phyloP scores from a whole-genome alignment of 1,140 invertebrate genomes.

The Pissodes strobi region DNA sequence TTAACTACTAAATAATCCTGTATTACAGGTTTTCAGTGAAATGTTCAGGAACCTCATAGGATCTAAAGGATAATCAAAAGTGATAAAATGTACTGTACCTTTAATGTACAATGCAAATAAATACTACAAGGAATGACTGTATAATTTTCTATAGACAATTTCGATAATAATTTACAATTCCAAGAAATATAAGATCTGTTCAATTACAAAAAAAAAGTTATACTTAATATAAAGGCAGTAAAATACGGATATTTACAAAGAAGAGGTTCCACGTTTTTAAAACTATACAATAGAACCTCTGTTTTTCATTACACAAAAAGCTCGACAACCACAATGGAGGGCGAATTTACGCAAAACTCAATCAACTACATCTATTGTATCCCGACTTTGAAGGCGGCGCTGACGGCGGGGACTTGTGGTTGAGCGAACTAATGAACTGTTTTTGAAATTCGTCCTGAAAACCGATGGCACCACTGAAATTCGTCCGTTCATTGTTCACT shows the following conservation, averaged over 20 bases:
- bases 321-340: not conserved
- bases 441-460: conserved; percentile 54
- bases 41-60: not conserved
- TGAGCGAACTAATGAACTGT: conserved; percentile 48
- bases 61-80: not conserved
- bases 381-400: not conserved
- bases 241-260: too few relatives aligned
- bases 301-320: conserved; percentile 25
- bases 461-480: conserved; percentile 26
- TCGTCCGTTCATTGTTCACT: conserved; percentile 13
- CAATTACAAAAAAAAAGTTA: conserved; percentile 26
- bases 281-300: too few relatives aligned
- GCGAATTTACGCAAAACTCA: not conserved
- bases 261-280: too few relatives aligned
- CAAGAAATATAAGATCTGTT: too few relatives aligned
- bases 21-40: too few relatives aligned
- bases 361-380: conserved; percentile 48
- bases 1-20: too few relatives aligned
- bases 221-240: conserved; percentile 34
- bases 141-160: conserved; percentile 36
- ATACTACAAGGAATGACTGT: conserved; percentile 43
- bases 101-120: conserved; percentile 44
- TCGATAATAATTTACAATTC: conserved; percentile 29
- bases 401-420: conserved; percentile 26
- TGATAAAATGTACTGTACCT: not conserved